phyloP scores from a whole-genome alignment of 2,797 vertebrate species.

The Acanthiza pusilla region DNA sequence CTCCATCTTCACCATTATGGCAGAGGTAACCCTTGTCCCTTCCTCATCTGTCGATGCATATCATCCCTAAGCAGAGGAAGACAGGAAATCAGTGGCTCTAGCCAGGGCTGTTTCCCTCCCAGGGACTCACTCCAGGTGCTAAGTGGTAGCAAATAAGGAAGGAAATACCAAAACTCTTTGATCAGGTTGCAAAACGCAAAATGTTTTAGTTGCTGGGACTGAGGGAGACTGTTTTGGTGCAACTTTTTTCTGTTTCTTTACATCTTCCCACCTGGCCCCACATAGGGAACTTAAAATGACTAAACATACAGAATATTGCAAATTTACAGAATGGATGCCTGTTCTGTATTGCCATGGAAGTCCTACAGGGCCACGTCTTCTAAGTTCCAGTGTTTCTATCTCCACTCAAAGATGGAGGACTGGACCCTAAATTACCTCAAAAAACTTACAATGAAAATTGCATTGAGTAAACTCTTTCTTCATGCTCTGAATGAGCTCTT shows the following conservation, averaged over 20 bases:
- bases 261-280: neutral
- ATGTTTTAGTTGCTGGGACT: neutral
- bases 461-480: neutral
- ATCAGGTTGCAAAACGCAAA: neutral
- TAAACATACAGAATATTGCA: neutral
- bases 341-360: neutral
- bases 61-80: neutral
- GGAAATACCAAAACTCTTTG: rapidly evolving
- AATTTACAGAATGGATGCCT: neutral
- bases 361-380: neutral
- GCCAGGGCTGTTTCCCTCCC: neutral
- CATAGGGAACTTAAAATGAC: rapidly evolving
- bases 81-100: neutral
- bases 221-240: neutral
- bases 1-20: neutral
- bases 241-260: neutral
- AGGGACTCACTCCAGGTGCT: neutral
- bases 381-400: neutral
- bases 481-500: neutral
- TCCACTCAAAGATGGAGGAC: neutral
- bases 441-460: neutral
- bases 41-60: neutral
- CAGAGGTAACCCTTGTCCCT: neutral
- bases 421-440: neutral
- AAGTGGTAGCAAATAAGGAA: neutral